Base-by-base conservation (phyloP, 53 echinoderm and acorn worm species). In the Antedon mediterranea region DNA sequence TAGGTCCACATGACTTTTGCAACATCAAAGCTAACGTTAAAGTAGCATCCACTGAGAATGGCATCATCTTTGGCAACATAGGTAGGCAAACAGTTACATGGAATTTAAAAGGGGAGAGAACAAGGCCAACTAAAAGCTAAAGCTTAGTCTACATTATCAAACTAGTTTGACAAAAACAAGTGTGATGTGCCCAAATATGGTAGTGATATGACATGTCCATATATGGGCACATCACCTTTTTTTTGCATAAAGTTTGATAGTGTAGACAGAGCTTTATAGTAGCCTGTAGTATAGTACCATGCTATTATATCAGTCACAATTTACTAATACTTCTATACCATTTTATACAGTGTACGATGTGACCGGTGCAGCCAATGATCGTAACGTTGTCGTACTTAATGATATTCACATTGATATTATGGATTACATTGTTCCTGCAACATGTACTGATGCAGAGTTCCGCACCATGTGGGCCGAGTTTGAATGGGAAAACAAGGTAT, bases 401-500 rank as follows among this genome's bases (percentile, higher is more conserved):
- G 98, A 97, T 77, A 97, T 97, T 32, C 98, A 97, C 71, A 92
- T 97, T 71, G 92, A 92, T 74, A 92, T 95, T 76, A 93, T 93
- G 92, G 98, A 93, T 71, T 97, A 97, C 86, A 97, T 97, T 71
- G 77, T 97, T 0, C 98, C 98, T 23, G 98, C 98, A 4, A n/a
- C 78, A 0, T 97, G 98, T 32, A 97, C 98, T 29, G 92, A 97
- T 71, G 85, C 89, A 57, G 98, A 97, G 43, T 97, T 97, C 79
- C 85, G 98, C 33, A 83, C 89, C 43, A 97, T 97, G 98, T 97
- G 98, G 98, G 91, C 98, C 0, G 98, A 97, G 79, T 97, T 97
- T 90, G 98, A 97, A 33, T 97, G 98, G 92, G 98, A 93, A 78
- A 97, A 97, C 83, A 94, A 94, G 94, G 94, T 94, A 87, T 32